Evolutionary conservation across 2,888 invertebrate species (phyloP).

Genomic region (Boloria selene): DNA sequence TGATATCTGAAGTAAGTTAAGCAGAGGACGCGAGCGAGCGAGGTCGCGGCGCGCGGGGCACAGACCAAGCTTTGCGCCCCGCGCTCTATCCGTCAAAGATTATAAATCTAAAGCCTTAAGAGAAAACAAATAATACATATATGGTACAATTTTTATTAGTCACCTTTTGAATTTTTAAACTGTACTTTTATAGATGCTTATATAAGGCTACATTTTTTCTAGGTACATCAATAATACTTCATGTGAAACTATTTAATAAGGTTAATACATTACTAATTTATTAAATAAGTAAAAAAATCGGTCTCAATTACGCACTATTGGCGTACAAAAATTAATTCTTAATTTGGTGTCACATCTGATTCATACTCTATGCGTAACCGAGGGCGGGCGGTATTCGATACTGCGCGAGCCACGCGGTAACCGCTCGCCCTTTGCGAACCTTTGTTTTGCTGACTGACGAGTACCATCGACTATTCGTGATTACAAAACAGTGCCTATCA

Average conservation of each 20-base stretch:
- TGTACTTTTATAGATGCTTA: too few species aligned
- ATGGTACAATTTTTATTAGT: too few species aligned
- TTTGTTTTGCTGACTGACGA: slow-evolving; percentile 61
- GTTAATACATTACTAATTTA: too few species aligned
- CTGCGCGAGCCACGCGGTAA: slow-evolving; percentile 54
- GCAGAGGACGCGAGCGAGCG: slow-evolving; percentile 44
- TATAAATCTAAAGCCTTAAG: slow-evolving; percentile 53
- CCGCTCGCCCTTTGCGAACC: slow-evolving; percentile 71
- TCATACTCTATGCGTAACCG: slow-evolving; percentile 51
- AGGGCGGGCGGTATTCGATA: slow-evolving; percentile 61
- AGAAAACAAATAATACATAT: background rate
- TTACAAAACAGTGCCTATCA: slow-evolving; percentile 37
- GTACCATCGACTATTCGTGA: slow-evolving; percentile 45
- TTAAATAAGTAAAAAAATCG: too few species aligned
- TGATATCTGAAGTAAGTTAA: slow-evolving; percentile 2
- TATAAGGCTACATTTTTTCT: too few species aligned
- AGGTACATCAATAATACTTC: too few species aligned
- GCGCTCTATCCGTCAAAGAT: slow-evolving; percentile 59
- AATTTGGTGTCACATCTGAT: slow-evolving; percentile 37
- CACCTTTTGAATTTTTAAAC: too few species aligned
- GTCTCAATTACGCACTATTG: slow-evolving; percentile 20
- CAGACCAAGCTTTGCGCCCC: slow-evolving; percentile 67
- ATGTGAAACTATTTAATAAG: too few species aligned
- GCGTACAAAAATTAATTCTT: background rate
- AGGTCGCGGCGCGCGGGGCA: slow-evolving; percentile 67